phyloP scores from a whole-genome alignment of 2,113 vertebrate species.

The Misgurnus anguillicaudatus region DNA sequence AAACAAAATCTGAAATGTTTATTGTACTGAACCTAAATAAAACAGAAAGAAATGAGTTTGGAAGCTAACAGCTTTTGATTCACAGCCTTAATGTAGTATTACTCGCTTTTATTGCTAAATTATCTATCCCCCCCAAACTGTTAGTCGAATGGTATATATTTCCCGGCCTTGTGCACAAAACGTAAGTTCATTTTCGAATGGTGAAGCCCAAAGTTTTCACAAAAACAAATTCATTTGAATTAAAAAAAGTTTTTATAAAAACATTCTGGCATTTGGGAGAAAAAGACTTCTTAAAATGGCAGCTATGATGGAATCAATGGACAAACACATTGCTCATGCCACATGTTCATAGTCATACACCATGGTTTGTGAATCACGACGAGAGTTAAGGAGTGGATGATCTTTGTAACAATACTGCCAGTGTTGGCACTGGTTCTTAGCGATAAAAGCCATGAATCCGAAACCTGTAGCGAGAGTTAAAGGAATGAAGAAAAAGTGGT shows the following conservation, averaged over 20 bases:
- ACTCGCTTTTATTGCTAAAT: constrained; percentile 8
- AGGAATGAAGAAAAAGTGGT: constrained; percentile 7
- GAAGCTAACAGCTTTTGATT: background rate
- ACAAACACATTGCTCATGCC: background rate
- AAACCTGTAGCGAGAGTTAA: background rate
- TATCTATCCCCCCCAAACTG: background rate
- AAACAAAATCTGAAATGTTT: constrained; percentile 33
- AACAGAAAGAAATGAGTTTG: background rate
- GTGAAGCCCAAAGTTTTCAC: constrained; percentile 8
- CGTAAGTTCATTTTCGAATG: background rate
- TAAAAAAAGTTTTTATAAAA: background rate
- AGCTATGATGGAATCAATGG: constrained; percentile 11
- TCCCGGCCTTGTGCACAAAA: constrained; percentile 31
- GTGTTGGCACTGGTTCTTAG: background rate
- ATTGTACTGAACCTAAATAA: background rate
- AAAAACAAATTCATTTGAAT: constrained; percentile 1
- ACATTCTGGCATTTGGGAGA: background rate
- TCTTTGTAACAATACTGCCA: constrained; percentile 22
- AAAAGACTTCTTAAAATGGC: constrained; percentile 1
- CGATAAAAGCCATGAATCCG: background rate
- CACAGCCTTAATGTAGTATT: constrained; percentile 10
- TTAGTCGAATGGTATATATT: constrained; percentile 1
- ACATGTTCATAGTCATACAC: background rate
- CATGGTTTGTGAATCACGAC: background rate
- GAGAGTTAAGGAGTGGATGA: background rate